Evolutionary conservation across 2,113 vertebrate genomes (phyloP).

Genomic region (Cavia porcellus): DNA sequence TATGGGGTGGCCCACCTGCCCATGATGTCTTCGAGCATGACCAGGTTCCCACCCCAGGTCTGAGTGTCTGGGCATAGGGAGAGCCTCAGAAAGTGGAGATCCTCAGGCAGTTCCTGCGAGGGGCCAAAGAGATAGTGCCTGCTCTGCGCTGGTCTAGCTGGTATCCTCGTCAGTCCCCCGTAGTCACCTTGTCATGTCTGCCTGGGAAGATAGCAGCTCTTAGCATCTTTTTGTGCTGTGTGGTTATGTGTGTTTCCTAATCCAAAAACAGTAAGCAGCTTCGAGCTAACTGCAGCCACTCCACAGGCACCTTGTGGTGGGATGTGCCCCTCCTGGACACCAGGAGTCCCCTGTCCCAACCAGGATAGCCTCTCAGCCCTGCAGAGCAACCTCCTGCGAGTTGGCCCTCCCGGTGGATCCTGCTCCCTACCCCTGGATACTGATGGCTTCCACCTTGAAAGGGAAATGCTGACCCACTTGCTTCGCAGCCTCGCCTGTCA

Average conservation of each 20-base stretch:
- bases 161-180: fast-evolving
- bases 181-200: fast-evolving
- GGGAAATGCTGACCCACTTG: not conserved
- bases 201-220: fast-evolving
- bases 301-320: fast-evolving
- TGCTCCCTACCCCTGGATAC: not conserved
- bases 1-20: not conserved
- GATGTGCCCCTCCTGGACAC: not conserved
- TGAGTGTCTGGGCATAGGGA: fast-evolving
- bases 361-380: fast-evolving
- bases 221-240: fast-evolving
- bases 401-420: not conserved
- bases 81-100: fast-evolving
- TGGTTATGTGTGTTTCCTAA: fast-evolving
- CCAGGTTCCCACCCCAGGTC: no score
- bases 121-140: fast-evolving
- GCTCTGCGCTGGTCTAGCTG: no score
- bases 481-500: constrained; percentile 9
- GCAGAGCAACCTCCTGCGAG: not conserved
- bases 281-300: not conserved
- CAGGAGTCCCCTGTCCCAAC: no score
- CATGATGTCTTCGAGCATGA: fast-evolving
- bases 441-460: constrained; percentile 60
- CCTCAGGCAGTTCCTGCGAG: fast-evolving
- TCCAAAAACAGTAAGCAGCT: fast-evolving